Conservation (phyloP, 2,113 vertebrate genomes). For the Paralichthys olivaceus region DNA sequence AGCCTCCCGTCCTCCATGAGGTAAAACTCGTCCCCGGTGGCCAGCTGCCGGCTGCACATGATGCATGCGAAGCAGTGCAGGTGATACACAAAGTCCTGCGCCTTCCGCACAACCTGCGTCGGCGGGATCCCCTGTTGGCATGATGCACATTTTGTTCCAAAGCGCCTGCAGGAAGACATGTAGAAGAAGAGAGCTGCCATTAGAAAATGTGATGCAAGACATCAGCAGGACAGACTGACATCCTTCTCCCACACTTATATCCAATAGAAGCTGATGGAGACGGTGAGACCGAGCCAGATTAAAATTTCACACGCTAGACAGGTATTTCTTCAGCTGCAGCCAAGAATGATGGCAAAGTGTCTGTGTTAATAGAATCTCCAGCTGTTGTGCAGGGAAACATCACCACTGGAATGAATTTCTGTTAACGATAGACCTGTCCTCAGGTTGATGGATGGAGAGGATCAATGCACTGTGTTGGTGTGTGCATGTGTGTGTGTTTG, state of each 20-base stretch:
- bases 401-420: conserved; percentile 60
- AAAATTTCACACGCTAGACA: conserved; percentile 54
- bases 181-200: not conserved
- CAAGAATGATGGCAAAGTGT: conserved; percentile 56
- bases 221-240: conserved; percentile 2
- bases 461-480: conserved; percentile 66
- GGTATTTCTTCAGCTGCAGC: conserved; percentile 51
- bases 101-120: conserved; percentile 97
- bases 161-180: conserved; percentile 85
- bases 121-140: conserved; percentile 99
- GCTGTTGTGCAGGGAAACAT: conserved; percentile 62
- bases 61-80: conserved; percentile 98
- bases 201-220: conserved; percentile 19
- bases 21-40: conserved; percentile 98
- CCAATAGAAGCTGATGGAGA: conserved; percentile 29
- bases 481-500: conserved; percentile 27
- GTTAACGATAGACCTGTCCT: conserved; percentile 64
- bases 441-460: conserved; percentile 71
- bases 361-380: conserved; percentile 57
- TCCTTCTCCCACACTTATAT: conserved; percentile 28
- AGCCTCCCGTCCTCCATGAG: conserved; percentile 98
- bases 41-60: conserved; percentile 97
- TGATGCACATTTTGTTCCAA: conserved; percentile 98
- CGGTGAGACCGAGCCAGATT: conserved; percentile 39
- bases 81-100: conserved; percentile 99